Base-by-base conservation (phyloP, 2,888 invertebrate genomes). In the Timandra comae region DNA sequence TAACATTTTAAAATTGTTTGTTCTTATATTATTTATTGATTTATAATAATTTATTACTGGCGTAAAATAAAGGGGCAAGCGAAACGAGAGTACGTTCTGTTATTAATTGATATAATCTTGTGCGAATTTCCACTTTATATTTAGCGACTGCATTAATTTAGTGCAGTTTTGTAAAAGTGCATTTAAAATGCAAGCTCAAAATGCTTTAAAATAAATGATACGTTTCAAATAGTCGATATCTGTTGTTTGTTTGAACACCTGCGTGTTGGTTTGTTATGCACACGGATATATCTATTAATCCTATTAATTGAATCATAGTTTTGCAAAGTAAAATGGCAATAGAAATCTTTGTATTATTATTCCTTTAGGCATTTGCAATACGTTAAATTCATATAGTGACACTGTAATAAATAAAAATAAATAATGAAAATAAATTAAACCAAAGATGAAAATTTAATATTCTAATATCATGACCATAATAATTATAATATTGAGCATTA, bases 401-500 rank as follows among this genome's bases (percentile, higher is more conserved):
- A 29, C 41, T 35, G 52, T 48, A 40, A 40, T 38, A 45, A 44
- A 57, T 55, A 55, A 56, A 64, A 76, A 69, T 70, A 71, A 71
- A 63, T 63, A 65, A 56, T 29, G 44, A 61, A 56, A 64, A 71
- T 75, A 74, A 75, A 71, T 73, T 64, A 74, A n/a, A 62, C 59
- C 56, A 60, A 67, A 64, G 57, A 49, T 63, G 57, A 48, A 47
- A 70, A 61, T 59, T 64, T 63, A 67, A 77, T 70, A 53, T 66
- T 70, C 75, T 80, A 82, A 80, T 80, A 80, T 80, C 79, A 80
- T 75, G 77, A 77, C 65, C 67, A 71, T 63, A n/a, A n/a, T n/a
- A n/a, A n/a, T n/a, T n/a, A 71, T 63, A 74, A 70, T 64, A 74
- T 81, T 85, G 84, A 85, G 84, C 84, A 85, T 84, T 82, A 63